Conservation (phyloP, 2,113 vertebrate species). For the Rhynchomys soricoides region DNA sequence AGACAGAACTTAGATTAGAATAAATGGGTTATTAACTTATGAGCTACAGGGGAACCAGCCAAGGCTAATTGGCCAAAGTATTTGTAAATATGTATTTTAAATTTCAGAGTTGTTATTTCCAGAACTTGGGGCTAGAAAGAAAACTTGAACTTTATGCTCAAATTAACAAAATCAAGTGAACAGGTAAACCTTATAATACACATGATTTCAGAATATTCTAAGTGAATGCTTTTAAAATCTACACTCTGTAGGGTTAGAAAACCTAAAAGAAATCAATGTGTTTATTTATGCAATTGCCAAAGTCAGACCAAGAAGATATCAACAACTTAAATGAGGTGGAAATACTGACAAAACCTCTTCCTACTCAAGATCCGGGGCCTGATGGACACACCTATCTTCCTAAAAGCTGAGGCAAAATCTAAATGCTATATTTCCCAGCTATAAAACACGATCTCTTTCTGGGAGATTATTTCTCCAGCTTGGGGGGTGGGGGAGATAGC, state of each 20-base stretch:
- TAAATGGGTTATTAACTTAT: too few species aligned
- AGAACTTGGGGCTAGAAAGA: too few species aligned
- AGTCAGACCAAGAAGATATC: not conserved
- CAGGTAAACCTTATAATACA: not conserved
- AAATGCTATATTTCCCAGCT: not conserved
- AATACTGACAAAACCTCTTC: not conserved
- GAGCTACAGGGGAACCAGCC: too few species aligned
- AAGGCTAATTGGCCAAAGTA: too few species aligned
- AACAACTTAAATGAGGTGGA: not conserved
- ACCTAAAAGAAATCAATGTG: not conserved
- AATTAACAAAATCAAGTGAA: not conserved
- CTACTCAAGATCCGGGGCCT: not conserved
- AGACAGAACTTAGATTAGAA: too few species aligned
- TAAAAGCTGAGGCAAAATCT: not conserved
- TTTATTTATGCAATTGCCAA: not conserved
- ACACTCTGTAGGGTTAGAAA: not conserved
- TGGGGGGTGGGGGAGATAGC: too few species aligned
- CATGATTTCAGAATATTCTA: not conserved
- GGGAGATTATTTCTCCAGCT: not conserved
- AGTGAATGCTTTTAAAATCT: not conserved
- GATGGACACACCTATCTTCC: not conserved
- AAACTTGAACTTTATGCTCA: not conserved
- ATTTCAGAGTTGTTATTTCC: too few species aligned
- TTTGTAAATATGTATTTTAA: too few species aligned
- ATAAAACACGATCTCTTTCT: not conserved